These are phyloP conservation scores for Machaerirhynchus nigripectus DNA, from an alignment of 2,113 vertebrate species.

Conservation along the genomic window DNA sequence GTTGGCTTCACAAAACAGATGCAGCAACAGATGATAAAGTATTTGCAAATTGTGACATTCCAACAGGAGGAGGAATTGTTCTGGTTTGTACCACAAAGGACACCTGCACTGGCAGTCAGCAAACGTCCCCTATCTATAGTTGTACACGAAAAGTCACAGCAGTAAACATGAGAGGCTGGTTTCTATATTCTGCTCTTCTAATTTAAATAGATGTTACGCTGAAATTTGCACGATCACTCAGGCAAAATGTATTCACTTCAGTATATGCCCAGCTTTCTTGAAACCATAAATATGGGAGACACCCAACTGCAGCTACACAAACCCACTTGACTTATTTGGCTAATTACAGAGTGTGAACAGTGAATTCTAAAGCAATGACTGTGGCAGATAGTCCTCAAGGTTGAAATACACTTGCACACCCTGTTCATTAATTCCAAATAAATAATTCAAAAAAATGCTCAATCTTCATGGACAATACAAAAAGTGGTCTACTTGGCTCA, in stretches of 20 bases:
- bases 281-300: neutral
- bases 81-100: neutral
- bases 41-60: neutral
- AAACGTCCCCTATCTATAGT: rapidly evolving
- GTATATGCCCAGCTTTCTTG: neutral
- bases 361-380: neutral
- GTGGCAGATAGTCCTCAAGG: neutral
- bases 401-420: neutral
- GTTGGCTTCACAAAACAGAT: neutral
- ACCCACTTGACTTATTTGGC: neutral
- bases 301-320: neutral
- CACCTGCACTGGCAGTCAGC: rapidly evolving
- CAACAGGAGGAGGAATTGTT: neutral
- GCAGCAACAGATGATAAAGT: neutral
- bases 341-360: neutral
- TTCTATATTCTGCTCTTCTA: neutral
- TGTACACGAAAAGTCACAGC: neutral
- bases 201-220: neutral
- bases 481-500: neutral
- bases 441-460: neutral
- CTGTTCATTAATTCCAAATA: conserved; percentile 16
- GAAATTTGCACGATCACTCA: neutral
- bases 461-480: neutral
- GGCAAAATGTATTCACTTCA: neutral
- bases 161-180: neutral